Evolutionary conservation across 2,113 vertebrate species (phyloP), one percentile per base, ranked within the genome.

Genomic region (Athene noctua): DNA sequence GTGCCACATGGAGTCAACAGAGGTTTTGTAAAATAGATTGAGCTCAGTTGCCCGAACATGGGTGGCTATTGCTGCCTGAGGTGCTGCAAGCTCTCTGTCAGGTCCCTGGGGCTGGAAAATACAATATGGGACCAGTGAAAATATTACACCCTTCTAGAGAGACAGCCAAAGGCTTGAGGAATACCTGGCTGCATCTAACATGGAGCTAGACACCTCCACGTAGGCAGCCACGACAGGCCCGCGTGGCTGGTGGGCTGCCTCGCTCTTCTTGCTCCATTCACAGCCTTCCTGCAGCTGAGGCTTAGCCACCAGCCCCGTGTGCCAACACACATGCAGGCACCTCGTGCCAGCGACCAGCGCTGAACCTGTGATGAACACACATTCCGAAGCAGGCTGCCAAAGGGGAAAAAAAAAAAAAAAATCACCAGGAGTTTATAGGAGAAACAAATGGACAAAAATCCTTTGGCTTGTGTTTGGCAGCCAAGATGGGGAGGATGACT

Each of bases 281-380:
- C 19, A 27, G 42, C 59, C n/a, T 72, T 36, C 23, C 47, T 91
- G 40, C 38, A 52, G 36, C 47, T 13, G 51, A 17, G 73, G 52
- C 47, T 83, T 11, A 7, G 66, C 7, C 71, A 26, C 19, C 57
- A 82, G 2, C 26, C 36, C 61, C 44, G 6, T 1, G 13, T 2
- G 11, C 29, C 40, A 62, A 58, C 61, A 49, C 21, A 20, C 4
- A 2, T 1, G 34, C 27, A 22, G 65, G 32, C 23, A 20, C 44
- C 18, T 77, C 0, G 0, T 1, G 4, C 40, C 36, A 26, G 40
- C 58, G 15, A 2, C 13, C 5, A 16, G 36, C 2, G 0, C 3
- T 51, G 34, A 61, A 34, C 32, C 13, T 23, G 26, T 1, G 4
- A 15, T 5, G 26, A 36, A 13, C 1, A 1, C 7, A 25, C 3